Evolutionary conservation across 2,888 invertebrate genomes (phyloP).

Genomic region (Lepidonotus clava): DNA sequence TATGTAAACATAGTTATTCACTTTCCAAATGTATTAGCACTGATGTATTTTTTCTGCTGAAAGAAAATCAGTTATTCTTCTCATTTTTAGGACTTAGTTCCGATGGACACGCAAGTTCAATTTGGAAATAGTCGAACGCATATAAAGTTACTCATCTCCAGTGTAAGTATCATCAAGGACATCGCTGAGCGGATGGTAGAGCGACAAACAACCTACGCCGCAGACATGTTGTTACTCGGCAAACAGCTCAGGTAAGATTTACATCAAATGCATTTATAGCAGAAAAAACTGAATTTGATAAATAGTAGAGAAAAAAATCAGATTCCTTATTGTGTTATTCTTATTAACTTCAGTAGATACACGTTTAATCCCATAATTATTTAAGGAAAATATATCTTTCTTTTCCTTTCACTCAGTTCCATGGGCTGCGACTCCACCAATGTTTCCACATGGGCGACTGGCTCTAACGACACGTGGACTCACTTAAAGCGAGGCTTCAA

Average conservation of each 20-base stretch:
- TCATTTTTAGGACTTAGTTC: slow-evolving; percentile 79
- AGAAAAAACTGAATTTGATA: too few relatives aligned
- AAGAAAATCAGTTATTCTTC: too few relatives aligned
- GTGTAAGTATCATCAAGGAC: slow-evolving; percentile 77
- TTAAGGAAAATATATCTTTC: too few relatives aligned
- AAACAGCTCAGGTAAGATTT: slow-evolving; percentile 79
- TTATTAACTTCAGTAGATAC: too few relatives aligned
- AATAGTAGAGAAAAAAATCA: too few relatives aligned
- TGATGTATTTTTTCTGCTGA: too few relatives aligned
- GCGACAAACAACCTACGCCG: slow-evolving; percentile 76
- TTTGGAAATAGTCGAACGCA: slow-evolving; percentile 78
- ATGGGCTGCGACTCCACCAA: slow-evolving; percentile 72
- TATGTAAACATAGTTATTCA: too few relatives aligned
- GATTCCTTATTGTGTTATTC: too few relatives aligned
- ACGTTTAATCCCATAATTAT: too few relatives aligned
- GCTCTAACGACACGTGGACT: slow-evolving; percentile 75
- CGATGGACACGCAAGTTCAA: slow-evolving; percentile 80
- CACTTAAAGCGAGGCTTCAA: slow-evolving; percentile 76
- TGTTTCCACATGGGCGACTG: slow-evolving; percentile 77
- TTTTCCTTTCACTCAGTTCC: too few relatives aligned
- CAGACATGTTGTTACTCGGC: slow-evolving; percentile 79
- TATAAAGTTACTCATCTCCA: slow-evolving; percentile 74
- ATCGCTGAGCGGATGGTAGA: slow-evolving; percentile 78
- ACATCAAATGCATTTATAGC: background rate
- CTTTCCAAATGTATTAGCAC: too few relatives aligned